Conservation (phyloP, 2,797 vertebrate genomes). For the Trachurus trachurus region DNA sequence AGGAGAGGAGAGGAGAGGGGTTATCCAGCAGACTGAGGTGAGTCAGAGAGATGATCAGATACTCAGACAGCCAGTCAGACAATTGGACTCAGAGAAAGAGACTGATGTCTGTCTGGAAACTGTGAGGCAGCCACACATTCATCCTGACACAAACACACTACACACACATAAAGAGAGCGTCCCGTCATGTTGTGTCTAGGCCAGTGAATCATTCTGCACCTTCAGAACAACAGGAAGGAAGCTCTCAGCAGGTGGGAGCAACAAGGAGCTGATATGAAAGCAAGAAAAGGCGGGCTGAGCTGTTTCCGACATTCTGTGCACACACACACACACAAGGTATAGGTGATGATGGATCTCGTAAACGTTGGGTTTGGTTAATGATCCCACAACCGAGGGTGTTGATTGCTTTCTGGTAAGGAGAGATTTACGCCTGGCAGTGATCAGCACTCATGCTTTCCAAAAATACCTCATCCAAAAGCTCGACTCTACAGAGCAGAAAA, state of each 20-base stretch:
- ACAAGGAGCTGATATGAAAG: conserved; percentile 22
- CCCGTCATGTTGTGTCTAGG: conserved; percentile 47
- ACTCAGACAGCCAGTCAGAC: conserved; percentile 71
- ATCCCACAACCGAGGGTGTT: conserved; percentile 37
- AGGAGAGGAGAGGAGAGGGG: background rate
- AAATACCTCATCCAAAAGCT: conserved; percentile 27
- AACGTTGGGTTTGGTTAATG: conserved; percentile 53
- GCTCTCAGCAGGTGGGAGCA: conserved; percentile 61
- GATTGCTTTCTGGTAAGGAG: conserved; percentile 49
- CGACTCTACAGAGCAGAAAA: background rate
- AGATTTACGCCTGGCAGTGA: conserved; percentile 46
- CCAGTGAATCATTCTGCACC: conserved; percentile 58
- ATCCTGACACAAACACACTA: conserved; percentile 18
- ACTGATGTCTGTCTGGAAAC: conserved; percentile 63
- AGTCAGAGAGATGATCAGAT: conserved; percentile 74
- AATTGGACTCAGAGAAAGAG: conserved; percentile 63
- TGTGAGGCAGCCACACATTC: conserved; percentile 39
- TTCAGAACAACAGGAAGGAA: conserved; percentile 56
- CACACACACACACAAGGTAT: conserved; percentile 16
- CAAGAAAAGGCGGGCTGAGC: conserved; percentile 41
- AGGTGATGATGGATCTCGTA: conserved; percentile 52
- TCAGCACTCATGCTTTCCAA: conserved; percentile 33
- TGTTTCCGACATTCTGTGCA: conserved; percentile 9
- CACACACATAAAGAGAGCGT: conserved; percentile 27
- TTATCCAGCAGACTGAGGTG: conserved; percentile 48